These are phyloP conservation scores for Zhuqinia jingwanae DNA, from an alignment of 2,888 invertebrate genomes.

Conservation along the genomic window DNA sequence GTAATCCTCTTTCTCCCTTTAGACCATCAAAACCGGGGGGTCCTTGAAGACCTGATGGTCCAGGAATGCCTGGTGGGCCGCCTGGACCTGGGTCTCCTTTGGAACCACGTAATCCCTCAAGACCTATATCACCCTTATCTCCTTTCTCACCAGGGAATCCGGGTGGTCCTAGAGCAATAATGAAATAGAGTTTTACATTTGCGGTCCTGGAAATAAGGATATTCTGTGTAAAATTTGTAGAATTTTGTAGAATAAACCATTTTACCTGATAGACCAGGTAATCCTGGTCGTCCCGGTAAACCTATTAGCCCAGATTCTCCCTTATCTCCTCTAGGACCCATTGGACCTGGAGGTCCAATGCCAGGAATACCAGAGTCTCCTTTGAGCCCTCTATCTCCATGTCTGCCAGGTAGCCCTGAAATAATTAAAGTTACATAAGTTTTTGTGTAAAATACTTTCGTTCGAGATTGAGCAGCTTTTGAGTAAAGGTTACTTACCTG, in stretches of 20 bases:
- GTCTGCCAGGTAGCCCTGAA: slow-evolving; percentile 83
- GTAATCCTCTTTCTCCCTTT: slow-evolving; percentile 90
- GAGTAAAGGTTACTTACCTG: slow-evolving; percentile 80
- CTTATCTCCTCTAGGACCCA: slow-evolving; percentile 83
- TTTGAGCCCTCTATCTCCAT: slow-evolving; percentile 83
- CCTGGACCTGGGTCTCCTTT: slow-evolving; percentile 86
- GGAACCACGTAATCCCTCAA: slow-evolving; percentile 86
- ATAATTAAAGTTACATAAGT: too few relatives aligned
- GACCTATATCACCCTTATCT: slow-evolving; percentile 84
- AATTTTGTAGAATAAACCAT: too few relatives aligned
- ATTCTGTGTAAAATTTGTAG: too few relatives aligned
- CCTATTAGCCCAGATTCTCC: slow-evolving; percentile 79
- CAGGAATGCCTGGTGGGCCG: slow-evolving; percentile 83
- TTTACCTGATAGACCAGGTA: slow-evolving; percentile 71
- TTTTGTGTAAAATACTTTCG: too few relatives aligned
- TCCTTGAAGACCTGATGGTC: slow-evolving; percentile 84
- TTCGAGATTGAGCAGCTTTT: too few relatives aligned
- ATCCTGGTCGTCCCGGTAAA: slow-evolving; percentile 76
- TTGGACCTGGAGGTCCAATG: slow-evolving; percentile 86
- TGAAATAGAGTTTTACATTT: too few relatives aligned
- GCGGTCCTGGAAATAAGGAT: too few relatives aligned
- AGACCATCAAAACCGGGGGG: slow-evolving; percentile 85
- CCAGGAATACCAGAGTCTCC: slow-evolving; percentile 88
- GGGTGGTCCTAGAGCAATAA: slow-evolving; percentile 81
- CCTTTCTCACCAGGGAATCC: slow-evolving; percentile 85